Evolutionary conservation across 2,888 invertebrate species (phyloP), one percentile per base, ranked within the genome.

Genomic region (Leptinotarsa tumamoca): DNA sequence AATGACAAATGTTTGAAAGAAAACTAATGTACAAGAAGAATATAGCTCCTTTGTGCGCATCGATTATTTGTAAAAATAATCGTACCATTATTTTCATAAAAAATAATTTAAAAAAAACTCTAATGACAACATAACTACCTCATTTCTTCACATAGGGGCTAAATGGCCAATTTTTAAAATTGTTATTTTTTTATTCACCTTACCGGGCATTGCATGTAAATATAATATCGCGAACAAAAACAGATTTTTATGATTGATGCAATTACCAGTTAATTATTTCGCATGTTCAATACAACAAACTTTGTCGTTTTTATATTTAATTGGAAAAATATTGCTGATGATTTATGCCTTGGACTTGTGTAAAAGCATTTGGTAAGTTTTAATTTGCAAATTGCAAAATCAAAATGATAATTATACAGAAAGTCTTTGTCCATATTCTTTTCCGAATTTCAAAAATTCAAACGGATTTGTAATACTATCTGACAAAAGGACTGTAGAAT

Each of bases 281-380:
- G 58, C 58, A 58, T 58, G 58, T 58, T 58, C 4, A 21, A 58
- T 58, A 58, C 54, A n/a, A 54, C 54, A 54, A 54, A 54, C 54
- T 54, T 54, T 54, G 54, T 54, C 54, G n/a, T 54, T 54, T 54
- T 54, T 54, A 54, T 54, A 54, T 54, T 54, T 54, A 54, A 54
- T 54, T 54, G 18, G 18, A 18, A 18, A 18, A 54, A n/a, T 17
- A 54, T 18, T 54, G 18, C 54, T 18, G 18, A 54, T 54, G 54
- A 7, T 54, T 10, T 54, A 18, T 54, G 54, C 54, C 54, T 54
- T 54, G 54, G 7, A 54, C 54, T 54, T 54, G n/a, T 18, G 54
- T 54, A 7, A n/a, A n/a, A 54, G 13, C 10, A 54, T 54, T 54
- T 14, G 54, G 54, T 54, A 18, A 54, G 18, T 54, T 18, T 54